A percentile compares a stretch with the other conserved stretches of the same genome.
phyloP scores from a whole-genome alignment of 2,888 invertebrate genomes.

The Exephanes ischioxanthus region DNA sequence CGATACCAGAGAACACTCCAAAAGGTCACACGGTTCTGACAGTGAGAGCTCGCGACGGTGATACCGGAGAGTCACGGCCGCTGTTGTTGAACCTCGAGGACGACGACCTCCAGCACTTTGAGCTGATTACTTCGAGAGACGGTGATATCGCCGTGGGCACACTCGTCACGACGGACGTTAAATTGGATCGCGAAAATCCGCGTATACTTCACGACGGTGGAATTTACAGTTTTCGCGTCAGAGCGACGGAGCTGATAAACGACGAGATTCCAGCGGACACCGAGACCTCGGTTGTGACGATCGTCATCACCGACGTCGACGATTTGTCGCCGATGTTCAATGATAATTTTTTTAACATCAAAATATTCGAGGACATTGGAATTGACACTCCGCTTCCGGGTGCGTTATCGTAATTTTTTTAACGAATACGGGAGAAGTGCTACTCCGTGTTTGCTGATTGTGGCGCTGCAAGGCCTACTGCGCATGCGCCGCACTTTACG shows the following conservation, averaged over 20 bases:
- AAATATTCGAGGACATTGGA: slow-evolving; percentile 92
- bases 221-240: slow-evolving; percentile 90
- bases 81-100: slow-evolving; percentile 90
- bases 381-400: slow-evolving; percentile 89
- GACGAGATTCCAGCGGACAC: slow-evolving; percentile 90
- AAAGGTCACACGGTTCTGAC: slow-evolving; percentile 88
- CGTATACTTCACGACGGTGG: slow-evolving; percentile 92
- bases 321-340: slow-evolving; percentile 92
- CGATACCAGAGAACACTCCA: slow-evolving; percentile 91
- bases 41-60: slow-evolving; percentile 92
- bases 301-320: slow-evolving; percentile 92
- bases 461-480: too few relatives aligned
- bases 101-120: slow-evolving; percentile 90
- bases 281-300: slow-evolving; percentile 89
- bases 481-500: too few relatives aligned
- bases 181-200: slow-evolving; percentile 91
- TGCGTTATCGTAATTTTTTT: slow-evolving; percentile 49
- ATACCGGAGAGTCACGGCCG: slow-evolving; percentile 90
- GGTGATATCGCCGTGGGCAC: slow-evolving; percentile 87
- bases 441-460: too few relatives aligned
- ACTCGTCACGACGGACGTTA: slow-evolving; percentile 88
- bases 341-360: slow-evolving; percentile 88
- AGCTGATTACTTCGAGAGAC: slow-evolving; percentile 86
- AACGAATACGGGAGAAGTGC: not conserved
- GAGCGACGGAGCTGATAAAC: slow-evolving; percentile 91